Evolutionary conservation across 2,888 invertebrate species (phyloP).

Genomic region (Ctena decussata): DNA sequence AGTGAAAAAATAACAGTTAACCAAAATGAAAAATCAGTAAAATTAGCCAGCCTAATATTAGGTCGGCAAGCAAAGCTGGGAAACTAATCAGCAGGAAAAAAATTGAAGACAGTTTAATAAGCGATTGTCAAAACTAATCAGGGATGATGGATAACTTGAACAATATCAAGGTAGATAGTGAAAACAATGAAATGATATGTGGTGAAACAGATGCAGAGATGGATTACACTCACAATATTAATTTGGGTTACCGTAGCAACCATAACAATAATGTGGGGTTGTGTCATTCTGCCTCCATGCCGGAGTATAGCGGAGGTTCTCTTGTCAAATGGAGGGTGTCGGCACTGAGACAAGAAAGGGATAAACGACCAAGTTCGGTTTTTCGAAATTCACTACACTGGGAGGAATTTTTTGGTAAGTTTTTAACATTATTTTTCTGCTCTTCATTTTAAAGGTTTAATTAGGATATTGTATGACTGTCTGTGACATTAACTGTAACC

Average conservation of each 20-base stretch:
- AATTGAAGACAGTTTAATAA: not conserved
- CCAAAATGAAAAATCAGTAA: too few relatives aligned
- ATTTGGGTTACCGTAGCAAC: not conserved
- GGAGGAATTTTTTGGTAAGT: slow-evolving; percentile 66
- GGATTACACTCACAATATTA: not conserved
- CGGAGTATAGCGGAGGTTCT: slow-evolving; percentile 48
- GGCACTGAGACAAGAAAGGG: slow-evolving; percentile 8
- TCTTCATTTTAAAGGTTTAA: too few relatives aligned
- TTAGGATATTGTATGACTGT: too few relatives aligned
- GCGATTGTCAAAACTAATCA: not conserved
- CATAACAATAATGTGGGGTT: not conserved
- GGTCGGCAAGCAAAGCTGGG: not conserved
- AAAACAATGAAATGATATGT: slow-evolving; percentile 1
- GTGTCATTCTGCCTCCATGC: not conserved
- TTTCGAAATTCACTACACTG: slow-evolving; percentile 58
- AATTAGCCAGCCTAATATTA: too few relatives aligned
- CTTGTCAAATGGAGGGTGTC: slow-evolving; percentile 50
- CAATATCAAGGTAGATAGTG: not conserved
- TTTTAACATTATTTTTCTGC: too few relatives aligned
- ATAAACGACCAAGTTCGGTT: slow-evolving; percentile 24
- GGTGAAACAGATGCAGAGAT: not conserved
- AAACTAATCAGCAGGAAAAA: not conserved
- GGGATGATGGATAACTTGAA: not conserved
- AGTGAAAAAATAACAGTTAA: too few relatives aligned
- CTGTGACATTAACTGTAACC: too few relatives aligned